These are phyloP conservation scores for Scopus umbretta DNA, from an alignment of 2,113 vertebrate species.

Conservation along the genomic window DNA sequence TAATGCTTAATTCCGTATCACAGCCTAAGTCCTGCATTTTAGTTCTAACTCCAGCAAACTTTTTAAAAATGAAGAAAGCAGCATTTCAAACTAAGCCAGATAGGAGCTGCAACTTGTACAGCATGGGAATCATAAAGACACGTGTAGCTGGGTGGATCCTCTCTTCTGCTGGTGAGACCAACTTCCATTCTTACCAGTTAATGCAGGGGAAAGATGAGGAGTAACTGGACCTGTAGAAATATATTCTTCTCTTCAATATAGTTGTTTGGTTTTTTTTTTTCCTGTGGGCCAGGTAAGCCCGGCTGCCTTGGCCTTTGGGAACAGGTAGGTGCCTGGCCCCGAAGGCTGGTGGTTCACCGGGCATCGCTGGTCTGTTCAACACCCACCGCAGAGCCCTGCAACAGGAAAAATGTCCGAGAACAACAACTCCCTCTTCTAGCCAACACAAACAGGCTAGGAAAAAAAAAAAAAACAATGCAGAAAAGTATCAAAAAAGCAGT, in stretches of 20 bases:
- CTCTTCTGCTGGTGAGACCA: not conserved
- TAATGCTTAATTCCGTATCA: not conserved
- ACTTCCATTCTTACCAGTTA: not conserved
- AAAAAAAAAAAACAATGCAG: not conserved
- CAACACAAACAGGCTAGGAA: not conserved
- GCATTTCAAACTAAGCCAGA: not conserved
- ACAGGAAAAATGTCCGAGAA: not conserved
- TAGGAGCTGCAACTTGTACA: not conserved
- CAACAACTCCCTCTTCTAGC: not conserved
- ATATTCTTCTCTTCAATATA: no score
- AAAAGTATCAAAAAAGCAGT: not conserved
- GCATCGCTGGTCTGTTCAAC: not conserved
- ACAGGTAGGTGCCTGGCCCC: fast-evolving
- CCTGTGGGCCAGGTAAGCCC: not conserved
- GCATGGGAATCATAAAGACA: not conserved
- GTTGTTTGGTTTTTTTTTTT: not conserved
- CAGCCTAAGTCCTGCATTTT: not conserved
- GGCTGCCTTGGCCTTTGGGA: not conserved
- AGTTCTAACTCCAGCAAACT: not conserved
- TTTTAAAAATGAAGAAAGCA: not conserved
- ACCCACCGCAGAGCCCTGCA: not conserved
- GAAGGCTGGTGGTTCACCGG: not conserved
- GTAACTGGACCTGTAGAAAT: not conserved
- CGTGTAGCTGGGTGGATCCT: not conserved
- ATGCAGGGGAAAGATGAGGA: not conserved